Conservation (phyloP, 1,140 invertebrate species). For the Augochlora pura region DNA sequence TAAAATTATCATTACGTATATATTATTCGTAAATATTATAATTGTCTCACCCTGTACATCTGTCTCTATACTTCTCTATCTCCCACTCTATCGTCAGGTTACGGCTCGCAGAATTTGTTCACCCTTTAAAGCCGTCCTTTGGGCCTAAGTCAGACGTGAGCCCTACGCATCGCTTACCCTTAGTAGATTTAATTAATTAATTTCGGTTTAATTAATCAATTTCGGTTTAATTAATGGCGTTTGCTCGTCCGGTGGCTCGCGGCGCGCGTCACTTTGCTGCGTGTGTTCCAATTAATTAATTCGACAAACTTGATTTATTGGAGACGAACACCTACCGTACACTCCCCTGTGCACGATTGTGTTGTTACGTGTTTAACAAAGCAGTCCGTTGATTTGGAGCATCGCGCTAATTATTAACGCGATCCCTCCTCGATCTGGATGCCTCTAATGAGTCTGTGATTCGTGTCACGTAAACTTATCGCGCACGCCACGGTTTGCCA, state of each 20-base stretch:
- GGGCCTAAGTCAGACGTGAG: background rate
- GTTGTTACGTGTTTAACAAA: slow-evolving; percentile 1
- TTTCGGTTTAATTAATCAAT: too few relatives aligned
- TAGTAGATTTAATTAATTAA: too few relatives aligned
- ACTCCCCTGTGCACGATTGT: background rate
- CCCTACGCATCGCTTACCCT: background rate
- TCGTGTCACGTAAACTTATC: too few relatives aligned
- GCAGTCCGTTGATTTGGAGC: slow-evolving; percentile 19
- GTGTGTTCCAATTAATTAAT: slow-evolving; percentile 9
- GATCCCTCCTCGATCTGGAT: background rate
- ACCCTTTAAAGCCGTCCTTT: too few relatives aligned
- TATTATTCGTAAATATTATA: too few relatives aligned
- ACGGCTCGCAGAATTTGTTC: too few relatives aligned
- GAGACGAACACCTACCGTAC: background rate
- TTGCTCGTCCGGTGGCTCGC: background rate
- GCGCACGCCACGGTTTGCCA: too few relatives aligned
- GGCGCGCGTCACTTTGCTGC: background rate
- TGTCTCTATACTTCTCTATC: too few relatives aligned
- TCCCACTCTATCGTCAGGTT: too few relatives aligned
- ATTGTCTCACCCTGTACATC: too few relatives aligned
- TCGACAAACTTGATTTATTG: slow-evolving; percentile 16
- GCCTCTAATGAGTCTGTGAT: background rate
- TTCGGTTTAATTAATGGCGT: background rate
- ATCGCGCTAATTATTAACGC: slow-evolving; percentile 14
- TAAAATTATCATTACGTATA: too few relatives aligned